A percentile compares a stretch with the other conserved stretches of the same genome.
Conservation (phyloP, 2,888 invertebrate genomes). For the Colostygia pectinataria region DNA sequence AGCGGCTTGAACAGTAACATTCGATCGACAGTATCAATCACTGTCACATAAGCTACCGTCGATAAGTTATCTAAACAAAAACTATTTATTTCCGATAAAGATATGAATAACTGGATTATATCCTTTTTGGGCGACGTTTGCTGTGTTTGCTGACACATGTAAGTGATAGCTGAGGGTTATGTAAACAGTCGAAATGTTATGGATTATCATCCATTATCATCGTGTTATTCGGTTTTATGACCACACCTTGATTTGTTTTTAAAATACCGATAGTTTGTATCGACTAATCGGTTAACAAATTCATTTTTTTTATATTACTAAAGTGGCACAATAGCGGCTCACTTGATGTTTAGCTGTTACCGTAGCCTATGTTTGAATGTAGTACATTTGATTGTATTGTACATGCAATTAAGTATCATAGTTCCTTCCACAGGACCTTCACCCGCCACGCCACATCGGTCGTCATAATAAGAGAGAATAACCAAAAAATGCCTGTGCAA, state of each 20-base stretch:
- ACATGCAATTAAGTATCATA: too few relatives aligned
- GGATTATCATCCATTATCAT: slow-evolving; percentile 45
- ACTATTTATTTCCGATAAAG: slow-evolving; percentile 56
- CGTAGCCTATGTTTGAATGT: too few relatives aligned
- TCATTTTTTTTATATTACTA: too few relatives aligned
- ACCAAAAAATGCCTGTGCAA: too few relatives aligned
- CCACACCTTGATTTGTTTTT: slow-evolving; percentile 34
- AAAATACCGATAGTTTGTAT: slow-evolving; percentile 12
- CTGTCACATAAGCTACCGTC: slow-evolving; percentile 45
- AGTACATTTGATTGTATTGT: too few relatives aligned
- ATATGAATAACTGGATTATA: slow-evolving; percentile 71
- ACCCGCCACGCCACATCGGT: too few relatives aligned
- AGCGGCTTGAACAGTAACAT: too few relatives aligned
- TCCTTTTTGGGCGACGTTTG: slow-evolving; percentile 50
- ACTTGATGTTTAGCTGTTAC: too few relatives aligned
- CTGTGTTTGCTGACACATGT: slow-evolving; percentile 71
- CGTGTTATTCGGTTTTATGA: slow-evolving; percentile 29
- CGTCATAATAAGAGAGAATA: neutral
- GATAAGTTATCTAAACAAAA: slow-evolving; percentile 28
- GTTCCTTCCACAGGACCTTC: too few relatives aligned
- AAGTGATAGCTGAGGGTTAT: slow-evolving; percentile 35
- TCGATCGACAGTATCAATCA: slow-evolving; percentile 51
- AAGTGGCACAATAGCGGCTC: too few relatives aligned
- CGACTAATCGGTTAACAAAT: neutral
- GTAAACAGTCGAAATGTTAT: slow-evolving; percentile 39